These are phyloP conservation scores for Chydorus sphaericus DNA, from an alignment of 2,888 invertebrate genomes.

Conservation along the genomic window DNA sequence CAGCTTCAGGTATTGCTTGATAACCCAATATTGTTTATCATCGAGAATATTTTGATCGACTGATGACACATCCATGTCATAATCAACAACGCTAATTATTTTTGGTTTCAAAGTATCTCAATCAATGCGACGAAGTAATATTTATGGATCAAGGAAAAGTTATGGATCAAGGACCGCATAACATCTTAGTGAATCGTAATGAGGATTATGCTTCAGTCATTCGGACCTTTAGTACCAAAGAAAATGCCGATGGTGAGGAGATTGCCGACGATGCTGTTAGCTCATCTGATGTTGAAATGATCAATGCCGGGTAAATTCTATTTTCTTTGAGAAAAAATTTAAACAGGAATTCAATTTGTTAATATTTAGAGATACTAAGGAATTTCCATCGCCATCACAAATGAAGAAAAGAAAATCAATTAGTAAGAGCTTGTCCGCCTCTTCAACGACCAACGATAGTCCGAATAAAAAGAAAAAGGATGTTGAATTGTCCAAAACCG, in stretches of 20 bases:
- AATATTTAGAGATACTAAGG: no score
- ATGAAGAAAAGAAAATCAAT: neutral
- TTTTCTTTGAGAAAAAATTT: no score
- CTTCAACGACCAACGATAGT: neutral
- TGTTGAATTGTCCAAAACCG: neutral
- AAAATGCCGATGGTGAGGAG: slow-evolving; percentile 13
- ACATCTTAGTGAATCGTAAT: slow-evolving; percentile 31
- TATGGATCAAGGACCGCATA: slow-evolving; percentile 39
- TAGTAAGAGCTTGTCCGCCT: neutral
- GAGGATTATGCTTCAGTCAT: slow-evolving; percentile 26
- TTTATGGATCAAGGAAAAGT: slow-evolving; percentile 41
- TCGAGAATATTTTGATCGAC: no score
- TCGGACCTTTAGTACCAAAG: slow-evolving; percentile 18
- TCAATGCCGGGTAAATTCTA: no score
- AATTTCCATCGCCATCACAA: no score
- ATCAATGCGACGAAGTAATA: slow-evolving; percentile 40
- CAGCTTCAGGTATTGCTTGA: slow-evolving; percentile 42
- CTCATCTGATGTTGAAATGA: no score
- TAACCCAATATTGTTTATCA: neutral
- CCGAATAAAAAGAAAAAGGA: no score
- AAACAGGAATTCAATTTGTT: no score
- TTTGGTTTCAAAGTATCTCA: slow-evolving; percentile 34
- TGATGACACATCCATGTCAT: no score
- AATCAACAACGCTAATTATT: no score
- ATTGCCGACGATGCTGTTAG: no score